These are phyloP conservation scores for Drosophila trichaetosa DNA, from an alignment of 2,888 invertebrate genomes.

Conservation along the genomic window DNA sequence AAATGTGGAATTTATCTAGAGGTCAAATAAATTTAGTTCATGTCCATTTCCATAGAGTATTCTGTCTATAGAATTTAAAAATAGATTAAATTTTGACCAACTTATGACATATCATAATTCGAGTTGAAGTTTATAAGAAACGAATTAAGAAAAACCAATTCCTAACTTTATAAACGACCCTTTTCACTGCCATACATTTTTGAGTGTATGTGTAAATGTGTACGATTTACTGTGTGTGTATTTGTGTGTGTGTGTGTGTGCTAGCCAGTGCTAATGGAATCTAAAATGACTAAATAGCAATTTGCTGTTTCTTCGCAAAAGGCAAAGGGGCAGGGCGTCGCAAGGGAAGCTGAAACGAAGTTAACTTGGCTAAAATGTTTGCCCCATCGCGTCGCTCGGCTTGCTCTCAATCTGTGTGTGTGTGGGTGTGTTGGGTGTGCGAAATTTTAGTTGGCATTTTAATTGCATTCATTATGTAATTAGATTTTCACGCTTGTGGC, in stretches of 20 bases:
- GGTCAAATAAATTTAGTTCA: not conserved
- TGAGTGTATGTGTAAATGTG: constrained; percentile 17
- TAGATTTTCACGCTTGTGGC: constrained; percentile 74
- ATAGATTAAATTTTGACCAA: accelerated
- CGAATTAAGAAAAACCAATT: not conserved
- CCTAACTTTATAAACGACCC: constrained; percentile 4
- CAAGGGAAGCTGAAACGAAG: constrained; percentile 29
- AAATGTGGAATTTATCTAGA: not conserved
- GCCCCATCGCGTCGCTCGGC: constrained; percentile 34
- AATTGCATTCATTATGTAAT: constrained; percentile 81
- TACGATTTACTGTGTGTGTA: too few species aligned
- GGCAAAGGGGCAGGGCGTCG: constrained; percentile 14
- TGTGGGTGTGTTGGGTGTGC: constrained; percentile 19
- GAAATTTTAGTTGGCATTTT: constrained; percentile 66
- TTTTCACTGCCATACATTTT: not conserved
- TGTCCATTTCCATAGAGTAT: not conserved
- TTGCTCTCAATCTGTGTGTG: constrained; percentile 12
- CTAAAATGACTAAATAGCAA: constrained; percentile 81
- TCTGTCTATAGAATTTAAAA: not conserved
- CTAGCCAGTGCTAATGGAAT: constrained; percentile 74
- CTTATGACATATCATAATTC: not conserved
- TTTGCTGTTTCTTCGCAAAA: constrained; percentile 73
- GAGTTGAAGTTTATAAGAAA: not conserved
- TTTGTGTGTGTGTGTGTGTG: constrained; percentile 27
- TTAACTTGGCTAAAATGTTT: constrained; percentile 69